Base-by-base conservation (phyloP, 2,888 invertebrate species). In the Apodemia duryi region DNA sequence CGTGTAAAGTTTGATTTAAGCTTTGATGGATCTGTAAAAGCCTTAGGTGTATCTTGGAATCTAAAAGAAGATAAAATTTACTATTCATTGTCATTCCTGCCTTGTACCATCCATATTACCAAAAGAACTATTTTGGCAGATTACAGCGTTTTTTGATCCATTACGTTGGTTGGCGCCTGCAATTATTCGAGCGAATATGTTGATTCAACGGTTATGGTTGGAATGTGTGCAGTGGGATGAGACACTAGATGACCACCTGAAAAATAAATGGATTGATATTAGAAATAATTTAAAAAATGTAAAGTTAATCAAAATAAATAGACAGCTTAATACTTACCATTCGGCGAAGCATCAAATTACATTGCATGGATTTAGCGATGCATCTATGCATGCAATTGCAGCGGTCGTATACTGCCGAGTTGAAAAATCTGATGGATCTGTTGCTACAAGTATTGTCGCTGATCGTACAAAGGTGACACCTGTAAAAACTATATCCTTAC, bases 381-480 rank as follows among this genome's bases (percentile, higher is more conserved):
- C 70, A 0, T 70, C 68, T 0, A 65, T 6, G 6, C 41, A 29
- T 3, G 70, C 68, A 13, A 67, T 66, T 46, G 63, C 65, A 10
- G 68, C 67, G 2, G 67, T 68, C 2, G 68, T 63, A 2, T 70
- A 46, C 13, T 46, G 46, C 6, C n/a, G 51, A 66, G 51, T 13
- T 66, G 61, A 67, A 63, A 64, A 64, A 67, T 11, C 35, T 13
- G 43, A 21, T 21, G 52, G 51, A 51, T 21, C 21, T 7, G 21
- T 51, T 7, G 13, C 29, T 46, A 61, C 5, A 57, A 41, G 51
- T 62, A 64, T 29, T 51, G 61, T 69, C 21, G 65, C 63, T 32
- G 65, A 63, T 35, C 63, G 66, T 35, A 63, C 64, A 29, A 49
- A 62, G n/a, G 67, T 68, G 2, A 65, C 66, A n/a, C 61, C 68